Evolutionary conservation across 2,113 vertebrate genomes (phyloP), one percentile per base, ranked within the genome.

Genomic region (Pheucticus melanocephalus): DNA sequence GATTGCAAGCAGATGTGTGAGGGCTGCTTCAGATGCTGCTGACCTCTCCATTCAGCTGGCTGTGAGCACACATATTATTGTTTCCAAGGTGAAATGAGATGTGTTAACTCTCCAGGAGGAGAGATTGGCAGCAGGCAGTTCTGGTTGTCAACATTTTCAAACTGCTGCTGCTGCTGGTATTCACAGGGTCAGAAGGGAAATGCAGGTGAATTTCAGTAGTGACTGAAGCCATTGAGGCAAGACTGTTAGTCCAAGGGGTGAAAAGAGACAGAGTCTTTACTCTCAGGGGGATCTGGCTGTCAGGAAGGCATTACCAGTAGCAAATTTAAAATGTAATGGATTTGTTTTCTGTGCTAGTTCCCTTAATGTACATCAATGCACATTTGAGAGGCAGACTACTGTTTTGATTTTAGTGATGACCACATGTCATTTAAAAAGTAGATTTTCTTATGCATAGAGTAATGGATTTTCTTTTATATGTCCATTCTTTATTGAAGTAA

Each of bases 1-100:
- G 48, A 89, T 89, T 78, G 77, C 56, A 68, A 86, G 82, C 90
- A 84, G 77, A 64, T 97, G 90, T 84, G 42, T 68, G 78, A 89
- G 64, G 44, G 10, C 87, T 89, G 42, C 56, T 86, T 63, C 69
- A 86, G 39, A 50, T 27, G 35, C 35, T 88, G 37, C 86, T 75
- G 57, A 66, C 44, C 42, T 30, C 21, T 57, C 37, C 10, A 6
- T 39, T 72, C 60, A 73, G 39, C 86, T 88, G 83, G 12, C 68
- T 73, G 63, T 1, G 12, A 80, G 69, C 20, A 57, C 48, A 44
- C 18, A 28, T 64, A 11, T 61, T 35, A 48, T 5, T 78, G 56
- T 82, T 78, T 87, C 69, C 59, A 84, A 44, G n/a, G 50, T 81
- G 91, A 88, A 80, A 37, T 48, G 53, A 64, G 47, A 80, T 0